phyloP scores from a whole-genome alignment of 2,113 vertebrate species.

The Stomatorhinus ivindoensis region DNA sequence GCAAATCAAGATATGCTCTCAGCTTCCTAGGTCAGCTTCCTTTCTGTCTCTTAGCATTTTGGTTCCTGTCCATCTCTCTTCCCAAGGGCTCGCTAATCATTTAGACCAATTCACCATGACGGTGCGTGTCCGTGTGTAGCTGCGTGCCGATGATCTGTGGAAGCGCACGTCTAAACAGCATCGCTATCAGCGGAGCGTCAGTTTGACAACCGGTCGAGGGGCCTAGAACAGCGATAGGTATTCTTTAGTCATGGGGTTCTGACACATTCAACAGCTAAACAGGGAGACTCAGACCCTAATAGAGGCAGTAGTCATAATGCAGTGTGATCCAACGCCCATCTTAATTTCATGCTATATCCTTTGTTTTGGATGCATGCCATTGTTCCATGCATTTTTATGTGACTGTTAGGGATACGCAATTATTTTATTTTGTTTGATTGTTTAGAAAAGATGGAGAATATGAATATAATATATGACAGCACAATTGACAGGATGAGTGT shows the following conservation, averaged over 20 bases:
- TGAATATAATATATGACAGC: background rate
- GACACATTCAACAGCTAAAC: background rate
- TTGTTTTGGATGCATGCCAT: background rate
- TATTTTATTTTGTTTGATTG: background rate
- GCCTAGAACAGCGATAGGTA: background rate
- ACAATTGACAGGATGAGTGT: background rate
- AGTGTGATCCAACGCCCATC: background rate
- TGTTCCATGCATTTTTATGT: background rate
- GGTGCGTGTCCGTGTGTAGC: background rate
- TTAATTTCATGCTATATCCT: background rate
- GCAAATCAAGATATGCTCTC: background rate
- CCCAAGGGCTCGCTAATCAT: background rate
- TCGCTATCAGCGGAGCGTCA: too few relatives aligned
- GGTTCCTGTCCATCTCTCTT: background rate
- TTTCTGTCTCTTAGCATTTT: background rate
- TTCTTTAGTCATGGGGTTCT: background rate
- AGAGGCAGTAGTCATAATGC: background rate
- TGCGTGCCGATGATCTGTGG: background rate
- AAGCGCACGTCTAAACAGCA: background rate
- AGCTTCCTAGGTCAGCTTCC: too few relatives aligned
- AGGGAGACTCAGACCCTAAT: background rate
- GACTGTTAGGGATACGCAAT: background rate
- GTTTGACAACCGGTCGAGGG: background rate
- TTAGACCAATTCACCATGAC: background rate
- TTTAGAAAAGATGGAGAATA: background rate